phyloP scores from a whole-genome alignment of 2,797 vertebrate species.

The Aplochiton taeniatus region DNA sequence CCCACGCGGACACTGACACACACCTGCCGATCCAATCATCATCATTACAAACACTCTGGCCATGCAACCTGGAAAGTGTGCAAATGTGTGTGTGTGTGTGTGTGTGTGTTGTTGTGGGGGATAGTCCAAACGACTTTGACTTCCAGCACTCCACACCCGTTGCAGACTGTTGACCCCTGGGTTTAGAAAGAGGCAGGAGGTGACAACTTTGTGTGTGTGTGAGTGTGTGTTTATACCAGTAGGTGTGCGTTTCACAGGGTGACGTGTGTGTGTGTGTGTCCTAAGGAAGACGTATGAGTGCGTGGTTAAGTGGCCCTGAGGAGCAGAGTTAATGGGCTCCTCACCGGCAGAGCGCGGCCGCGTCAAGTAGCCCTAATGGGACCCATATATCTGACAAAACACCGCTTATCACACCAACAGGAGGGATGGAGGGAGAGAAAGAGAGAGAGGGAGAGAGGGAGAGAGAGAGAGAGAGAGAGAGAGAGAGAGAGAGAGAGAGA shows the following conservation, averaged over 20 bases:
- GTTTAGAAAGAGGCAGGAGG: background rate
- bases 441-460: too few species aligned
- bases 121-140: background rate
- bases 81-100: conserved; percentile 22
- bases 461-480: background rate
- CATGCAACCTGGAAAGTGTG: background rate
- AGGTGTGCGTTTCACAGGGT: background rate
- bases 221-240: too few species aligned
- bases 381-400: conserved; percentile 1
- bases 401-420: background rate
- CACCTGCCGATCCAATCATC: conserved; percentile 40
- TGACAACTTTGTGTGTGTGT: background rate
- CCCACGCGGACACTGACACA: background rate
- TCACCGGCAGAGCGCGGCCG: background rate
- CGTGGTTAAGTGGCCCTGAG: conserved; percentile 1
- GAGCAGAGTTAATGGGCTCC: background rate
- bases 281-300: background rate
- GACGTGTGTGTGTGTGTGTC: background rate
- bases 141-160: background rate
- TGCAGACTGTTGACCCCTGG: background rate
- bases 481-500: background rate
- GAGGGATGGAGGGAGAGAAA: background rate
- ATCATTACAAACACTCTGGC: background rate
- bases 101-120: background rate
- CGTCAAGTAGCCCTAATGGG: conserved; percentile 2